Evolutionary conservation across 2,113 vertebrate species (phyloP), one percentile per base, ranked within the genome.

Genomic region (Taurulus bubalis): DNA sequence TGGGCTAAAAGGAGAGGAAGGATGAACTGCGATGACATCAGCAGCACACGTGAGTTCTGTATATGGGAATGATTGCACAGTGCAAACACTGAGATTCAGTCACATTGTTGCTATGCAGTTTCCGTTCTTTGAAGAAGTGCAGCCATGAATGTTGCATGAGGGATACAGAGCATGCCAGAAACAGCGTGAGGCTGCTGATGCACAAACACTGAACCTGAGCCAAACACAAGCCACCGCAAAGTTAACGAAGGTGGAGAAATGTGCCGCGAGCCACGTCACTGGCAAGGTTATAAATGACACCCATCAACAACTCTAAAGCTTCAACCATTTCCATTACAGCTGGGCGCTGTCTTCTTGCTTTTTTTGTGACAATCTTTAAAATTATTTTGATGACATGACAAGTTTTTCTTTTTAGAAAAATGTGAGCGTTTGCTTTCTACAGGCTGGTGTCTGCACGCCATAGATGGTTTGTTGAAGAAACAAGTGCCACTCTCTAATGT

Each of bases 91-190:
- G 51, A 72, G 74, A 75, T 68, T 58, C 45, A 58, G 38, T 42
- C 38, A 30, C 26, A 56, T 1, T 60, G 51, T 36, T 32, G 9
- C 53, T 22, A 1, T 2, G 18, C 53, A 77, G 77, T 69, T 32
- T 38, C 68, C 66, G 28, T 36, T 47, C 62, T 82, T 8, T 77
- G 63, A 82, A 73, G 75, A 86, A 26, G 66, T 24, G 10, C 59
- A 58, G 79, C 30, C 26, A 83, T 82, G 59, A 89, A 87, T 87
- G 72, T 71, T 87, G 76, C 8, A 75, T 77, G 85, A 86, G 80
- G 20, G 36, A 69, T 34, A 20, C 53, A 26, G 26, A 1, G 67
- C 2, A 38, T 47, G 73, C 53, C 42, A 36, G 28, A 26, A 59
- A 58, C 77, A 79, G 58, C 3, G 1, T 24, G 36, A 66, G 22